A percentile compares a stretch with the other conserved stretches of the same genome.
Conservation (phyloP, 2,797 vertebrate species). For the Darevskia mixta region DNA sequence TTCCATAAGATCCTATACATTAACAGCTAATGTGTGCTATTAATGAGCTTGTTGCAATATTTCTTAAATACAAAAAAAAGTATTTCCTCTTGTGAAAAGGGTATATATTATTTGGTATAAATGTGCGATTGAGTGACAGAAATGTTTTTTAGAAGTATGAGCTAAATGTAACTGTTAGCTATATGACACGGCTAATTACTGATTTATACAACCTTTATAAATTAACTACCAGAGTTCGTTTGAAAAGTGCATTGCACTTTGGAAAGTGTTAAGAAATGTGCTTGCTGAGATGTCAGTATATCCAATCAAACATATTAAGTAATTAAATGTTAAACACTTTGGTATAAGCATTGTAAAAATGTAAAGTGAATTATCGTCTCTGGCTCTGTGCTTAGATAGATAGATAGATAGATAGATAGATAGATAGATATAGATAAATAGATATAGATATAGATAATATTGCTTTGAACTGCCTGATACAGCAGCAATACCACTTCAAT, state of each 20-base stretch:
- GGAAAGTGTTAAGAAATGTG: too few species aligned
- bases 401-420: too few species aligned
- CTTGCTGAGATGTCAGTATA: background rate
- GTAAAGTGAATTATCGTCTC: background rate
- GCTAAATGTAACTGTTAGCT: slow-evolving; percentile 37
- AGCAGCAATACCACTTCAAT: background rate
- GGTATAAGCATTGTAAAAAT: background rate
- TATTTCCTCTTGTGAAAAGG: background rate
- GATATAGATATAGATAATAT: background rate
- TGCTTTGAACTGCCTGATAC: background rate
- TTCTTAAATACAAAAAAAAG: slow-evolving; percentile 21
- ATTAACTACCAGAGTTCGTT: slow-evolving; percentile 21
- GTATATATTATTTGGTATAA: background rate
- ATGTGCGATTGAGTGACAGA: slow-evolving; percentile 23
- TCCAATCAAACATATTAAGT: slow-evolving; percentile 26
- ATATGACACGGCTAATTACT: background rate
- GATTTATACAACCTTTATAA: slow-evolving; percentile 30
- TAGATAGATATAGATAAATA: too few species aligned
- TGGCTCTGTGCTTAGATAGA: too few species aligned
- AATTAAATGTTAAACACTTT: slow-evolving; percentile 13
- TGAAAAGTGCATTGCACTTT: slow-evolving; percentile 1
- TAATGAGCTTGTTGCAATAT: background rate
- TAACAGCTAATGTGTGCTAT: background rate
- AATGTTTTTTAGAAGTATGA: slow-evolving; percentile 39
- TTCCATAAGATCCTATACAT: background rate